Percentiles rank a stretch among this genome's conserved stretches.
These are phyloP conservation scores for Heterotis niloticus DNA, from an alignment of 2,113 vertebrate genomes.

Conservation along the genomic window DNA sequence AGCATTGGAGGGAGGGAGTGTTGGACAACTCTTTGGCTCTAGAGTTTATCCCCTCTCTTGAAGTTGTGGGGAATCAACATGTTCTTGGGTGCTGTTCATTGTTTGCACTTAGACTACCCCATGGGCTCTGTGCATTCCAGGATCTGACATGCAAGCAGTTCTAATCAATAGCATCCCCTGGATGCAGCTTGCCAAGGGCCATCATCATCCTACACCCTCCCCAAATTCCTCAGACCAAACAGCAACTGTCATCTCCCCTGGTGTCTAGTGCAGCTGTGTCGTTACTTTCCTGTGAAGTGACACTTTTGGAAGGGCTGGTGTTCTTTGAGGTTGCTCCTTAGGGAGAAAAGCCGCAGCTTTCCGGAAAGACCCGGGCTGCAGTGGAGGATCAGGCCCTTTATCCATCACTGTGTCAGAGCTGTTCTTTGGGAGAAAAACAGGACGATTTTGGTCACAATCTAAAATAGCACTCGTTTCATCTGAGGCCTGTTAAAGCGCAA, in stretches of 20 bases:
- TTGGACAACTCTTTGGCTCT: neutral
- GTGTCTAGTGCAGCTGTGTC: neutral
- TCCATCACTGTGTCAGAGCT: constrained; percentile 39
- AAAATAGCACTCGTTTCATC: constrained; percentile 14
- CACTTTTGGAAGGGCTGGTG: neutral
- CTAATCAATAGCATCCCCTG: constrained; percentile 51
- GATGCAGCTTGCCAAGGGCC: constrained; percentile 1
- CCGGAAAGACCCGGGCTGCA: constrained; percentile 21
- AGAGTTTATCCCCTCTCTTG: neutral
- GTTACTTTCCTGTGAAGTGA: neutral
- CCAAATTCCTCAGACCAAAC: neutral
- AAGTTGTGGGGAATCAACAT: neutral
- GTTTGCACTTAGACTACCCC: constrained; percentile 1
- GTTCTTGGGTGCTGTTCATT: constrained; percentile 12
- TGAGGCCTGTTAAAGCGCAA: constrained; percentile 27
- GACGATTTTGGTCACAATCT: neutral
- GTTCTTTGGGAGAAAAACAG: constrained; percentile 6
- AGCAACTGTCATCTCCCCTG: neutral
- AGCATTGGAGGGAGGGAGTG: neutral
- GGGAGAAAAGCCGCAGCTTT: neutral
- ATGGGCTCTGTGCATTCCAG: neutral
- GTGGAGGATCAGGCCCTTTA: constrained; percentile 18
- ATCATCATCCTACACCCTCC: neutral
- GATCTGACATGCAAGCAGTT: neutral
- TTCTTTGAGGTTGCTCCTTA: neutral